Conservation (phyloP, 2,888 invertebrate genomes). For the Pyrrhosoma nymphula region DNA sequence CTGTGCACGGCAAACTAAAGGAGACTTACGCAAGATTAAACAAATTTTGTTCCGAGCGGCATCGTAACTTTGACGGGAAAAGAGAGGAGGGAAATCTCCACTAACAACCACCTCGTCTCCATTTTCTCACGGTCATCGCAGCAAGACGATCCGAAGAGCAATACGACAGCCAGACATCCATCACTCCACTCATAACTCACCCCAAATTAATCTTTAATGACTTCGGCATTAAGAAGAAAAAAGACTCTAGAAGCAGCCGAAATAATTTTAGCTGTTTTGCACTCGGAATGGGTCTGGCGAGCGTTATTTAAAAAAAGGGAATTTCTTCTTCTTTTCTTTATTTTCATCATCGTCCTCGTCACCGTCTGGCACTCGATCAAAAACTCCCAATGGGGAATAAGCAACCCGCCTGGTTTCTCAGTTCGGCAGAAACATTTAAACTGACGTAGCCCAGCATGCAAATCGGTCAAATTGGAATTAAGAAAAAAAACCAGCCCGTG, state of each 20-base stretch:
- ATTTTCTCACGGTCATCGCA: background rate
- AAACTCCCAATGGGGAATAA: background rate
- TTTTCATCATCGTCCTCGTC: background rate
- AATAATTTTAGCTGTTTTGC: background rate
- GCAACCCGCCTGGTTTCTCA: background rate
- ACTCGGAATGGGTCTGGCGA: background rate
- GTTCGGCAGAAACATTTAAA: background rate
- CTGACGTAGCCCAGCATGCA: background rate
- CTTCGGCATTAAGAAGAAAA: background rate
- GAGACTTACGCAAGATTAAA: background rate
- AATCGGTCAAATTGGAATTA: background rate
- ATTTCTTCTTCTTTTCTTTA: background rate
- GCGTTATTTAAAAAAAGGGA: background rate
- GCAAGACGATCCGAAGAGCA: background rate
- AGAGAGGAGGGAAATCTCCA: no score
- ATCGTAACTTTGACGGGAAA: no score
- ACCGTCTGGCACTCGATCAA: background rate
- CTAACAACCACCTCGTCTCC: background rate
- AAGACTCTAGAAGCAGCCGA: background rate
- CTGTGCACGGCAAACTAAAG: background rate
- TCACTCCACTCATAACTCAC: background rate
- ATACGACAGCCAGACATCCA: background rate
- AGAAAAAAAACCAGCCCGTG: background rate
- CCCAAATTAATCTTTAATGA: background rate
- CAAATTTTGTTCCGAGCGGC: no score